Percentiles rank a stretch among this genome's conserved stretches.
Conservation (phyloP, 2,888 invertebrate species). For the Eristalinus sepulchralis region DNA sequence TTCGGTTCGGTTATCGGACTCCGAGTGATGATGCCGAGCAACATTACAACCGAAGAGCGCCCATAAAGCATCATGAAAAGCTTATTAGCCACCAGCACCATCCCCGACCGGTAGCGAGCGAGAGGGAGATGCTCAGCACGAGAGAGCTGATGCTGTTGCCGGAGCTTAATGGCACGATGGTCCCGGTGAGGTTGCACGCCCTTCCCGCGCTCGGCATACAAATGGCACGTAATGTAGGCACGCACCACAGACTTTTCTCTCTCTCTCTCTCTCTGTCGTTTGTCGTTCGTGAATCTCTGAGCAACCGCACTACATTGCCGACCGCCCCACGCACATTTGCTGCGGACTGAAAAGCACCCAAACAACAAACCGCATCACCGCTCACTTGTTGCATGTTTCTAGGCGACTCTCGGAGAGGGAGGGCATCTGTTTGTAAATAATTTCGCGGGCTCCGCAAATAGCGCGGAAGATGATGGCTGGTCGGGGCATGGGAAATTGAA, state of each 20-base stretch:
- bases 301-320: constrained; percentile 30
- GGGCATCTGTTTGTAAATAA: constrained; percentile 23
- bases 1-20: constrained; percentile 27
- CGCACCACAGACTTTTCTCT: background rate
- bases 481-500: background rate
- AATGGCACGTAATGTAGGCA: background rate
- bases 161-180: background rate
- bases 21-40: constrained; percentile 19
- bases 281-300: background rate
- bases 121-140: background rate
- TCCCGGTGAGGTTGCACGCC: background rate
- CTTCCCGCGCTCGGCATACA: background rate
- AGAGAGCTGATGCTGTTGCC: background rate
- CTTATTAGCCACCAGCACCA: constrained; percentile 10
- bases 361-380: background rate
- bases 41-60: constrained; percentile 24
- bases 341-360: constrained; percentile 8
- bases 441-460: constrained; percentile 20
- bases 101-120: background rate
- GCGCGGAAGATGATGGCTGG: background rate
- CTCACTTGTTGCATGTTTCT: constrained; percentile 53
- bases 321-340: background rate
- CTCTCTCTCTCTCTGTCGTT: background rate
- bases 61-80: constrained; percentile 39
- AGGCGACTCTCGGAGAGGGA: constrained; percentile 2